Conservation (phyloP, 2,888 invertebrate species). For the Pachycephus smyrnensis region DNA sequence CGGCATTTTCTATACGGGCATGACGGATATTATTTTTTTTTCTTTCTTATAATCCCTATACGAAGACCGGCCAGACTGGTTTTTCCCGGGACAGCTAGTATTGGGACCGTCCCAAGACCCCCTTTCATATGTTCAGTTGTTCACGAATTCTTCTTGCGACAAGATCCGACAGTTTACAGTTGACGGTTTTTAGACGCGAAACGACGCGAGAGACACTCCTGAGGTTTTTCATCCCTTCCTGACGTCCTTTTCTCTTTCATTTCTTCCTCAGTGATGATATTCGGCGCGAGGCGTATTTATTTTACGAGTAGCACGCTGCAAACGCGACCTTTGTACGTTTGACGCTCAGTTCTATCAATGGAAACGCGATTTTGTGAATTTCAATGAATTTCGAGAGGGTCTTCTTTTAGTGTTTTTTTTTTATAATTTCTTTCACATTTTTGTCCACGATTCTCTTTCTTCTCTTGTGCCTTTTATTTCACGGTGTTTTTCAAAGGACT, state of each 20-base stretch:
- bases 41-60: neutral
- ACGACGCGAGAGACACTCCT: neutral
- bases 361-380: neutral
- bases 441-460: neutral
- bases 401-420: neutral
- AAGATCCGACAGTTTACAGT: neutral
- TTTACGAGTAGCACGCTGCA: neutral
- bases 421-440: neutral
- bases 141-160: neutral
- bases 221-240: neutral
- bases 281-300: neutral
- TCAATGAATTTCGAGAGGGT: neutral
- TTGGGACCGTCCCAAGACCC: neutral
- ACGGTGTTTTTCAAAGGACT: neutral
- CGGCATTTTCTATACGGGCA: slow-evolving; percentile 34
- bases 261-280: neutral
- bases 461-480: neutral
- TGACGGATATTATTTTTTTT: slow-evolving; percentile 23
- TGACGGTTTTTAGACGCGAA: neutral
- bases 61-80: neutral
- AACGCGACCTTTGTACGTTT: neutral
- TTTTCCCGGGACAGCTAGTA: neutral
- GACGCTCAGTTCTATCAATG: neutral
- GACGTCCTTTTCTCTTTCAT: neutral
- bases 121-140: neutral